A percentile compares a stretch with the other conserved stretches of the same genome.
phyloP scores from a whole-genome alignment of 2,797 vertebrate genomes.

The Coluber constrictor region DNA sequence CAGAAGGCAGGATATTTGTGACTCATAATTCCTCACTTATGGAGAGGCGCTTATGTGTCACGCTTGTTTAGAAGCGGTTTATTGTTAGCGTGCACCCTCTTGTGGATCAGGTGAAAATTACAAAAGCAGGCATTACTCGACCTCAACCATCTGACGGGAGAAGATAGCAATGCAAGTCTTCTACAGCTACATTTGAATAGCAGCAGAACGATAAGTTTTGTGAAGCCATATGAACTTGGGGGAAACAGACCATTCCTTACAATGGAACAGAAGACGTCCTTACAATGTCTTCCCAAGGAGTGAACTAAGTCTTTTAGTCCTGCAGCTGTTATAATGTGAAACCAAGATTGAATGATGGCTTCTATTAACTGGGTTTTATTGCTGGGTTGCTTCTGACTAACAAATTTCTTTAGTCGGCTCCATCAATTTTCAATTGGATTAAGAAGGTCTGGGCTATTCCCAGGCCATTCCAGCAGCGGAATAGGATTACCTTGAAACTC shows the following conservation, averaged over 20 bases:
- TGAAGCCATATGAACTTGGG: not conserved
- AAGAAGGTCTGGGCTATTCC: no score
- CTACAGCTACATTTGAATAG: not conserved
- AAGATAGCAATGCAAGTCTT: not conserved
- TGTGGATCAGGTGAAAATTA: conserved; percentile 56
- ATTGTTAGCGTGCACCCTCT: conserved; percentile 69
- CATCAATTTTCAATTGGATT: no score
- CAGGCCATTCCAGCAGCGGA: no score
- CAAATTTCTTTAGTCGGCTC: no score
- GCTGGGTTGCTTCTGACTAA: no score
- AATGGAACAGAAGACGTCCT: no score
- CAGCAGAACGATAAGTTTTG: not conserved
- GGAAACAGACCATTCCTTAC: not conserved
- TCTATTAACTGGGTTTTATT: no score
- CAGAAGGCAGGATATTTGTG: conserved; percentile 47
- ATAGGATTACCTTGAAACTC: no score
- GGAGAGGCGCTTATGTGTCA: not conserved
- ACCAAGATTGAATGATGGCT: no score
- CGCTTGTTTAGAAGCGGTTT: conserved; percentile 15
- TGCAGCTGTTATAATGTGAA: no score
- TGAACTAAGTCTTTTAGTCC: no score
- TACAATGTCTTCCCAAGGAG: no score
- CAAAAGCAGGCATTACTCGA: fast-evolving
- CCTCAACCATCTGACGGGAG: not conserved
- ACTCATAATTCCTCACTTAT: conserved; percentile 33